These are phyloP conservation scores for Grantiella picta DNA, from an alignment of 2,113 vertebrate species.

Conservation along the genomic window DNA sequence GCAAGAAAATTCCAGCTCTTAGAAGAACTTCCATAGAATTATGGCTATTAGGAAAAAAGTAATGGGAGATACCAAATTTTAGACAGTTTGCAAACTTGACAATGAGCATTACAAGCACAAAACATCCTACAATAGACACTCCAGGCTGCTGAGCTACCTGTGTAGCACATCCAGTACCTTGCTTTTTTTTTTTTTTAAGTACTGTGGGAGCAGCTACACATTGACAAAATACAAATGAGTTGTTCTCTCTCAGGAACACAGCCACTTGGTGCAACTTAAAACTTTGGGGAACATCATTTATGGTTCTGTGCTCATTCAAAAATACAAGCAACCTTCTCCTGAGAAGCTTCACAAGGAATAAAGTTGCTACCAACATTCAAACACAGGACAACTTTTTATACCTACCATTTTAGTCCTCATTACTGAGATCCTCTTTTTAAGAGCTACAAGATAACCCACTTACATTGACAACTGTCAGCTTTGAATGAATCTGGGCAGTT, in stretches of 20 bases:
- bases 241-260: neutral
- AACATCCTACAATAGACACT: neutral
- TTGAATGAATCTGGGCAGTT: neutral
- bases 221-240: neutral
- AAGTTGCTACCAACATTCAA: neutral
- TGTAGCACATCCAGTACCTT: neutral
- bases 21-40: neutral
- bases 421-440: neutral
- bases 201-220: neutral
- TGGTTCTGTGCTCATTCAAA: neutral
- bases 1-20: neutral
- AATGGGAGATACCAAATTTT: neutral
- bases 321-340: neutral
- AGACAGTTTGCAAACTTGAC: neutral
- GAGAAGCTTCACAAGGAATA: neutral
- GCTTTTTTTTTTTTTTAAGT: neutral
- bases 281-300: neutral
- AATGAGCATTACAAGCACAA: neutral
- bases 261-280: accelerated
- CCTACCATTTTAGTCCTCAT: neutral
- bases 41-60: neutral
- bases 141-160: neutral
- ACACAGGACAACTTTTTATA: neutral
- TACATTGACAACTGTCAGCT: neutral
- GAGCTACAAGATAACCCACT: neutral